phyloP scores from a whole-genome alignment of 2,797 vertebrate species.

The Peromyscus melanophrys region DNA sequence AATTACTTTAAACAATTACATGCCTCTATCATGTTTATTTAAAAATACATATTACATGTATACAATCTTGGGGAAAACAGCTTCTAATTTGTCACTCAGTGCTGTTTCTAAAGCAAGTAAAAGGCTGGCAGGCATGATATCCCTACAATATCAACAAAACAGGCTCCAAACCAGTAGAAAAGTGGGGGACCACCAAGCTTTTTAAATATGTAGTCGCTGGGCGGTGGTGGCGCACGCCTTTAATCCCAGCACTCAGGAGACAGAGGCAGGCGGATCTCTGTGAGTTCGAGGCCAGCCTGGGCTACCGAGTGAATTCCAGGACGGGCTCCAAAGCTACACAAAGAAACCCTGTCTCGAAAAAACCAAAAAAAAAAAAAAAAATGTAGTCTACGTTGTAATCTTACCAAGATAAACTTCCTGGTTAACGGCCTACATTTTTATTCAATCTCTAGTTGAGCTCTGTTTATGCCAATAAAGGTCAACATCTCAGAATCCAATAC shows the following conservation, averaged over 20 bases:
- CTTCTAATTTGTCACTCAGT: background rate
- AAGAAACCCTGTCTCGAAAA: no score
- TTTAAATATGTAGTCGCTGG: background rate
- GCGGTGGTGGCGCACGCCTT: no score
- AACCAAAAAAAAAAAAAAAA: no score
- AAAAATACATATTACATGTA: background rate
- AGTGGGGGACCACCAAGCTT: background rate
- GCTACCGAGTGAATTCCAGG: no score
- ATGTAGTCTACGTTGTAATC: background rate
- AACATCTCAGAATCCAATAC: background rate
- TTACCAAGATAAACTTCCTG: background rate
- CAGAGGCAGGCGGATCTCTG: no score
- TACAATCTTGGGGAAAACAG: background rate
- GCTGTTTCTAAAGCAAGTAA: background rate
- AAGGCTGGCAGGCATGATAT: background rate
- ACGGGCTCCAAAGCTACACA: no score
- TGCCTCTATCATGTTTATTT: background rate
- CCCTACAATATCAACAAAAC: background rate
- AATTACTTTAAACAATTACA: slow-evolving; percentile 21
- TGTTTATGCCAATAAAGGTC: background rate
- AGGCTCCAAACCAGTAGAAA: background rate
- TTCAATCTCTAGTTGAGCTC: background rate
- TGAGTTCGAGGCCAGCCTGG: no score
- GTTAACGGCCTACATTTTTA: background rate
- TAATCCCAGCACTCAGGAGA: no score